A percentile compares a stretch with the other conserved stretches of the same genome.
phyloP scores from a whole-genome alignment of 2,113 vertebrate species.

The Gopherus evgoodei region DNA sequence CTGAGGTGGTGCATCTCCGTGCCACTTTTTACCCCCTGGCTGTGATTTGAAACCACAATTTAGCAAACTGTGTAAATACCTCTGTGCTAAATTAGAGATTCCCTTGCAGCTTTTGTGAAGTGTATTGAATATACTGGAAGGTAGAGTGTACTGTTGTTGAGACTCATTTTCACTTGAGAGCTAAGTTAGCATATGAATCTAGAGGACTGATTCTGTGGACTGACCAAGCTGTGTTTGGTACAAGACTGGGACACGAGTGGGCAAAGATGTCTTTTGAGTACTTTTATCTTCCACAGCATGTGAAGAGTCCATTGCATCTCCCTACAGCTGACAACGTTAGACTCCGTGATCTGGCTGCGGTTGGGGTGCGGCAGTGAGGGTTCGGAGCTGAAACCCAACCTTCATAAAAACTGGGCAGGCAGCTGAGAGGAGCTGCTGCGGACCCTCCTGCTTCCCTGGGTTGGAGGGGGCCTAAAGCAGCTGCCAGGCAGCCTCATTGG shows the following conservation, averaged over 20 bases:
- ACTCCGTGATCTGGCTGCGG: no score
- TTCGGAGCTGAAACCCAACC: no score
- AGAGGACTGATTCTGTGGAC: background rate
- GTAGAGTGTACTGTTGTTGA: background rate
- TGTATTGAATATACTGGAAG: background rate
- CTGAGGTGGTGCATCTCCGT: fast-evolving
- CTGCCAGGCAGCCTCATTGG: no score
- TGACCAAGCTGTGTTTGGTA: background rate
- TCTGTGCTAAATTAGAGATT: background rate
- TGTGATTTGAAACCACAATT: background rate
- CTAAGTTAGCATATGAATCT: background rate
- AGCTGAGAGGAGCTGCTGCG: no score
- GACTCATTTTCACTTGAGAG: background rate
- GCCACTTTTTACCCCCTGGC: background rate
- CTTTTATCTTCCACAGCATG: background rate
- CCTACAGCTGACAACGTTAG: no score
- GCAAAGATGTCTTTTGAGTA: background rate
- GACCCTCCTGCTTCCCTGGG: no score
- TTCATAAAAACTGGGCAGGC: no score
- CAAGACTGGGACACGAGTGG: background rate
- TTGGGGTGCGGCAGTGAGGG: no score
- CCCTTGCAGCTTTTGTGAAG: background rate
- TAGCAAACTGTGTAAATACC: background rate
- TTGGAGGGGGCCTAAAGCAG: no score
- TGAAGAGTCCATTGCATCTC: no score